phyloP scores from a whole-genome alignment of 2,113 vertebrate species.

The Rostratula benghalensis region DNA sequence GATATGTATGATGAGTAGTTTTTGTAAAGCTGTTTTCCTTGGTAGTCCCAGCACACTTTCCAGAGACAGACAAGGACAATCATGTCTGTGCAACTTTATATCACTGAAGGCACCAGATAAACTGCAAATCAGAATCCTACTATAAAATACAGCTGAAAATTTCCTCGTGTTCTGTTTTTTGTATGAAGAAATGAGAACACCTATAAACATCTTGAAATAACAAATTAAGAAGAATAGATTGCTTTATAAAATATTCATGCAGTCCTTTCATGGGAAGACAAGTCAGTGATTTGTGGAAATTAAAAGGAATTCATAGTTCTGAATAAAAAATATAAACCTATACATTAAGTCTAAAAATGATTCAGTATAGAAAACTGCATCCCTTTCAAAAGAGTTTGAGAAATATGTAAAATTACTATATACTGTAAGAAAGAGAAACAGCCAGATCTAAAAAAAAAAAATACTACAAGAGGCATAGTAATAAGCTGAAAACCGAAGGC shows the following conservation, averaged over 20 bases:
- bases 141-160: background rate
- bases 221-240: constrained; percentile 39
- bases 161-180: background rate
- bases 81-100: background rate
- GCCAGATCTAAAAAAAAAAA: background rate
- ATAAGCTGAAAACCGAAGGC: background rate
- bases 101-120: background rate
- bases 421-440: background rate
- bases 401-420: background rate
- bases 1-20: background rate
- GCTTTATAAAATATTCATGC: constrained; percentile 20
- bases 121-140: background rate
- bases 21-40: background rate
- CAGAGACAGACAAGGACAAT: background rate
- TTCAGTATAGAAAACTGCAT: background rate
- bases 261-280: background rate
- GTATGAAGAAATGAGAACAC: background rate
- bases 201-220: constrained; percentile 5
- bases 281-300: constrained; percentile 19
- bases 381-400: background rate
- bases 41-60: background rate
- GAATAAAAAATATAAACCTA: background rate
- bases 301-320: constrained; percentile 10
- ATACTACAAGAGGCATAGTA: background rate
- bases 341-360: background rate